phyloP scores from a whole-genome alignment of 2,113 vertebrate genomes.

The Callospermophilus lateralis region DNA sequence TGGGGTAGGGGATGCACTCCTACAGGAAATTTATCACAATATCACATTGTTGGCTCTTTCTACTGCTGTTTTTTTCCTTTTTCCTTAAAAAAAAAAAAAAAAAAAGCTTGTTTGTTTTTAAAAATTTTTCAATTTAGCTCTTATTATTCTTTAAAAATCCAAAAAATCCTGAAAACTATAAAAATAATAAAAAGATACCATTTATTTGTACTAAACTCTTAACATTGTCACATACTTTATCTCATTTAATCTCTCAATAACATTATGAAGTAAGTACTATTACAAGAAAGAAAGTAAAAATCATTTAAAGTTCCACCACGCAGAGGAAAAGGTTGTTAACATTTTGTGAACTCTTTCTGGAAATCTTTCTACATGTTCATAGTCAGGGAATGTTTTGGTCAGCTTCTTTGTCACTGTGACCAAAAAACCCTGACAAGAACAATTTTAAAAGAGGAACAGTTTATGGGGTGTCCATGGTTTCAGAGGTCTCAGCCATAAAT shows the following conservation, averaged over 20 bases:
- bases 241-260: not conserved
- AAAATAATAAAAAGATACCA: not conserved
- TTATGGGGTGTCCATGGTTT: no score
- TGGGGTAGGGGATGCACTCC: not conserved
- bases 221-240: not conserved
- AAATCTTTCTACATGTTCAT: not conserved
- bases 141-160: not conserved
- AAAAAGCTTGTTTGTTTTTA: not conserved
- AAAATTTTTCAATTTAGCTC: constrained; percentile 5
- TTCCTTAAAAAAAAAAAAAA: no score
- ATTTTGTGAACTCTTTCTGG: constrained; percentile 15
- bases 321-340: not conserved
- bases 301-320: not conserved
- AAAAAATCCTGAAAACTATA: not conserved
- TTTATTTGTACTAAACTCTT: not conserved
- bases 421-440: no score
- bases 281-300: constrained; percentile 30
- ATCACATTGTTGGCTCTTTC: not conserved
- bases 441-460: no score
- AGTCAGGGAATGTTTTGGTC: not conserved
- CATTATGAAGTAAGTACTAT: not conserved
- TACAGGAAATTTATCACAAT: not conserved
- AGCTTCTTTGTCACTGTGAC: no score
- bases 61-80: not conserved
- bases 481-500: no score